A percentile compares a stretch with the other conserved stretches of the same genome.
Evolutionary conservation across 2,797 vertebrate species (phyloP).

Genomic region (Odontamblyopus rebecca): DNA sequence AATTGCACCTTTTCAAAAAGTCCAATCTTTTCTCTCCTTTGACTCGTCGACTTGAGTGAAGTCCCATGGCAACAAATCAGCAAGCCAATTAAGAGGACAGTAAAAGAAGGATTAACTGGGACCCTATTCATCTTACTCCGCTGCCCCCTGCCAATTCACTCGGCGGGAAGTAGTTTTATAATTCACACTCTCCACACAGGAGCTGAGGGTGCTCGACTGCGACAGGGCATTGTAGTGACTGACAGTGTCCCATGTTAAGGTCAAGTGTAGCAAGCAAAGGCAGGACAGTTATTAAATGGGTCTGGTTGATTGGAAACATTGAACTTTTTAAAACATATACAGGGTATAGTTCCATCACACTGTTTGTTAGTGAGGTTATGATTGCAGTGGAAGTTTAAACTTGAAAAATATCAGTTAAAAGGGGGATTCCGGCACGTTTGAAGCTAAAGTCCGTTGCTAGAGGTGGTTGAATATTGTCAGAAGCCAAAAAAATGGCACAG

Average conservation of each 20-base stretch:
- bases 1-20: slow-evolving; percentile 28
- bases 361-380: too few species aligned
- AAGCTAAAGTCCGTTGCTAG: too few species aligned
- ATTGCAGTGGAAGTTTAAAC: too few species aligned
- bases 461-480: too few species aligned
- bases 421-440: too few species aligned
- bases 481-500: too few species aligned
- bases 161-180: slow-evolving; percentile 55
- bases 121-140: slow-evolving; percentile 60
- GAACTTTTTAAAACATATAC: background rate
- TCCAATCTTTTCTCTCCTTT: slow-evolving; percentile 13
- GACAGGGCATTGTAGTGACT: slow-evolving; percentile 38
- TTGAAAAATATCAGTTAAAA: too few species aligned
- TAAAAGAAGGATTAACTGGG: slow-evolving; percentile 71
- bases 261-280: slow-evolving; percentile 31
- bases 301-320: background rate
- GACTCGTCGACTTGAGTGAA: slow-evolving; percentile 35
- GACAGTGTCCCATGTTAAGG: slow-evolving; percentile 48
- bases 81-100: slow-evolving; percentile 70
- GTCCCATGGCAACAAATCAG: slow-evolving; percentile 63
- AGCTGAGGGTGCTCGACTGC: slow-evolving; percentile 29
- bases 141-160: slow-evolving; percentile 42
- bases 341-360: background rate
- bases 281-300: slow-evolving; percentile 1
- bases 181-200: slow-evolving; percentile 55